Base-by-base conservation (phyloP, 2,113 vertebrate genomes). In the Ciconia boyciana region DNA sequence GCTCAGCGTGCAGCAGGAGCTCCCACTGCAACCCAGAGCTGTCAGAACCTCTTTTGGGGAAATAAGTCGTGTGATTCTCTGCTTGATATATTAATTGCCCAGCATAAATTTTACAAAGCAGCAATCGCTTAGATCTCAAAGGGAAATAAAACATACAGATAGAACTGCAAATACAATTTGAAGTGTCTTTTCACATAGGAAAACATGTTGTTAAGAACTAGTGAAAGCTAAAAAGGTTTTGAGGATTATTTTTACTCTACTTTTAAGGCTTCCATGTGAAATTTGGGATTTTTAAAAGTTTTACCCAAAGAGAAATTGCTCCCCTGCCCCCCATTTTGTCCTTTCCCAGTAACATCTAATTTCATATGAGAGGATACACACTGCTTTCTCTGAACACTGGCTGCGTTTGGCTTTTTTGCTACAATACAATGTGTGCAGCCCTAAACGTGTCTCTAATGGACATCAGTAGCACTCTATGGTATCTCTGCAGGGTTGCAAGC, bases 311-410 rank as follows among this genome's bases (percentile, higher is more conserved):
- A 19, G 9, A 43, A 34, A 21, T 2, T 0, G 39, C 39, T 9
- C 39, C 39, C 39, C 39, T 10, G 6, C 10, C 18, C 9, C 8
- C 8, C 1, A 0, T 55, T 89, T 69, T 82, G 8, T 31, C 22
- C 18, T 81, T 70, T 77, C 28, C n/a, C 32, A 6, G 16, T 20
- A 10, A 29, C 29, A 10, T 14, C 65, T 15, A 1, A 36, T 29
- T 13, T 66, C n/a, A 1, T 2, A 0, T 1, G 29, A 49, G 58
- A n/a, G 61, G 58, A 11, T 9, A 0, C 10, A 2, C 14, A 0
- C 14, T 14, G 51, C 76, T 58, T 57, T 28, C n/a, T 39, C 69
- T 32, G 1, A 46, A 9, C 0, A 0, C 14, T 5, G 28, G 1
- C 70, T 18, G 34, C 10, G 2, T 25, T 52, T 43, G 86, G 13